A percentile compares a stretch with the other conserved stretches of the same genome.
These are phyloP conservation scores for Melitaea athalia DNA, from an alignment of 2,888 invertebrate genomes.

Conservation along the genomic window DNA sequence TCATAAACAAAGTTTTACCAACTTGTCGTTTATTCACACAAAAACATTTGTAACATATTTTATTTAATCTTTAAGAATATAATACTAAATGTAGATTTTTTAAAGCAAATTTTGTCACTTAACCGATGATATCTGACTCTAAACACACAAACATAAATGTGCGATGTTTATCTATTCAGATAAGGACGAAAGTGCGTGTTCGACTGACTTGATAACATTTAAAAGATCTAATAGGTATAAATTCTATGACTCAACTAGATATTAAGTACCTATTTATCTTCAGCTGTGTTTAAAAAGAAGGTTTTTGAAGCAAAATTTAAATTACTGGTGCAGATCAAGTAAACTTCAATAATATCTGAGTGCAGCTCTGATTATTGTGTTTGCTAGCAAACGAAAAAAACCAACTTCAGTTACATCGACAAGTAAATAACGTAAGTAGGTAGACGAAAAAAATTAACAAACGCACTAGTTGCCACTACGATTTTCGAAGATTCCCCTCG, in stretches of 20 bases:
- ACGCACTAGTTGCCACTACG: too few relatives aligned
- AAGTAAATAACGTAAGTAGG: too few relatives aligned
- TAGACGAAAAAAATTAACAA: too few relatives aligned
- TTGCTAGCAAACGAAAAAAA: too few relatives aligned
- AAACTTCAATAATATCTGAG: not conserved
- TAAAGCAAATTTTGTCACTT: conserved; percentile 24
- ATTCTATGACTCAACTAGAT: conserved; percentile 1
- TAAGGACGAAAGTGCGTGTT: conserved; percentile 25
- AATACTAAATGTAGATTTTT: conserved; percentile 18
- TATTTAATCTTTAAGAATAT: not conserved
- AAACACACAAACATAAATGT: conserved; percentile 16
- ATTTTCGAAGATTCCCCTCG: too few relatives aligned
- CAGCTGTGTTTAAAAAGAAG: not conserved
- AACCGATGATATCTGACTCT: conserved; percentile 22
- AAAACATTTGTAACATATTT: not conserved
- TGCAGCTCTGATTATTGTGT: not conserved
- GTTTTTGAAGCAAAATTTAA: not conserved
- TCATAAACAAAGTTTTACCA: conserved; percentile 4
- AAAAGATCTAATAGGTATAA: not conserved
- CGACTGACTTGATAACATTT: conserved; percentile 20
- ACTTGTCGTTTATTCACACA: conserved; percentile 11
- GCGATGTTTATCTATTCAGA: conserved; percentile 31
- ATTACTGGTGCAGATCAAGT: not conserved
- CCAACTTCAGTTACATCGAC: too few relatives aligned
- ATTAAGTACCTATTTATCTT: not conserved